Evolutionary conservation across 35 echinoderm and acorn worm genomes (phyloP).

Genomic region (Strongylocentrotus purpuratus): DNA sequence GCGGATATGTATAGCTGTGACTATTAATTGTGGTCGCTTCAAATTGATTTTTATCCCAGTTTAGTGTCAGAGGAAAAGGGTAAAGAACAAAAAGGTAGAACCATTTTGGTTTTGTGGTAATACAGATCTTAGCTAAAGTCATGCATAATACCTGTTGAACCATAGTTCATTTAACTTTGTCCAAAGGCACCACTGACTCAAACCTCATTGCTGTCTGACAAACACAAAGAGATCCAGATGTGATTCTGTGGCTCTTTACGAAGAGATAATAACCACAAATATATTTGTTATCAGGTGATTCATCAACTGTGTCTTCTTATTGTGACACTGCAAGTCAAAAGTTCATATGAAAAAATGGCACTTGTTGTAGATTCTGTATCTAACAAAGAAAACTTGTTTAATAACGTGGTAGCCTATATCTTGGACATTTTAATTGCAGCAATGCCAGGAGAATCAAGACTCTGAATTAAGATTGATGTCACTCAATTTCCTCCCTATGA

Average conservation of each 20-base stretch:
- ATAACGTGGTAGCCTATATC: too few relatives aligned
- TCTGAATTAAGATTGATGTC: too few relatives aligned
- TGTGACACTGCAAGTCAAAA: neutral
- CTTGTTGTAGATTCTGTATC: too few relatives aligned
- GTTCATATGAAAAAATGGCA: neutral
- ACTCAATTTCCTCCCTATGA: too few relatives aligned
- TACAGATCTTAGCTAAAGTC: neutral
- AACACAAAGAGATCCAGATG: neutral
- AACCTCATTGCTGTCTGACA: neutral
- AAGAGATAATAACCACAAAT: neutral
- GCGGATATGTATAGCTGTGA: neutral
- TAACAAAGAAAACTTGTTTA: too few relatives aligned
- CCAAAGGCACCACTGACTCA: neutral
- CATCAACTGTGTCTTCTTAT: neutral
- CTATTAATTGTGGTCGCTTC: neutral
- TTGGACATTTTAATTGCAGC: too few relatives aligned
- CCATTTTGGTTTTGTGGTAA: neutral
- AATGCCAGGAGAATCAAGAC: too few relatives aligned
- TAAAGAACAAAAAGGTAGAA: neutral
- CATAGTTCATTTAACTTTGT: conserved; percentile 12
- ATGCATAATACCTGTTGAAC: neutral
- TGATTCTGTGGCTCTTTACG: neutral
- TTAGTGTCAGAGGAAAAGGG: neutral
- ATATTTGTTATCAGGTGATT: neutral
- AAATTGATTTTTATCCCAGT: neutral